These are phyloP conservation scores for Shinisaurus crocodilurus DNA, from an alignment of 2,113 vertebrate genomes.

Conservation along the genomic window DNA sequence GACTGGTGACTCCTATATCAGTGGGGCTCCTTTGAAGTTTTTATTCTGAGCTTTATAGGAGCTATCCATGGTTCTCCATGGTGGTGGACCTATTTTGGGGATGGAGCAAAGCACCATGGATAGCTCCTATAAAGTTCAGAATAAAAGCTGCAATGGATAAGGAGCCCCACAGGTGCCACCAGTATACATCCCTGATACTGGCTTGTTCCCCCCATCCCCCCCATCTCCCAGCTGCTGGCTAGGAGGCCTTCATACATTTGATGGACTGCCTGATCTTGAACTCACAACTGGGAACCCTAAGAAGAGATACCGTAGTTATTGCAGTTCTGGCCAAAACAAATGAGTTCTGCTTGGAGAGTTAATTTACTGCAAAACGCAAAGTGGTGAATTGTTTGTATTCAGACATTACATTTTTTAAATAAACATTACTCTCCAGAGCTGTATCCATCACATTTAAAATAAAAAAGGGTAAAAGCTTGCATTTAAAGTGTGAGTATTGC, in stretches of 20 bases:
- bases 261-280: background rate
- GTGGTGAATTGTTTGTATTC: background rate
- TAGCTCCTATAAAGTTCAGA: too few species aligned
- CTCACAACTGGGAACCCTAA: background rate
- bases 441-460: constrained; percentile 28
- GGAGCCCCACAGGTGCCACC: too few species aligned
- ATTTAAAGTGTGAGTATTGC: constrained; percentile 30
- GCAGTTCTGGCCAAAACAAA: rapidly evolving
- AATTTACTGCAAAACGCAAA: constrained; percentile 23
- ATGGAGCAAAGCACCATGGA: too few species aligned
- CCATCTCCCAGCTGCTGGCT: background rate
- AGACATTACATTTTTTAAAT: constrained; percentile 24
- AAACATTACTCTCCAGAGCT: constrained; percentile 6
- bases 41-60: too few species aligned
- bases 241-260: background rate
- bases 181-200: background rate
- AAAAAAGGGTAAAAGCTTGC: constrained; percentile 1
- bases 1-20: too few species aligned
- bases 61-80: too few species aligned
- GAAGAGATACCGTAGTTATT: background rate
- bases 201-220: background rate
- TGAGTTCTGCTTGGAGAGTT: background rate
- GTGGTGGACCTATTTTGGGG: too few species aligned
- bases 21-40: too few species aligned
- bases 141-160: too few species aligned